Conservation (phyloP, 2,113 vertebrate species). For the Caretta caretta region DNA sequence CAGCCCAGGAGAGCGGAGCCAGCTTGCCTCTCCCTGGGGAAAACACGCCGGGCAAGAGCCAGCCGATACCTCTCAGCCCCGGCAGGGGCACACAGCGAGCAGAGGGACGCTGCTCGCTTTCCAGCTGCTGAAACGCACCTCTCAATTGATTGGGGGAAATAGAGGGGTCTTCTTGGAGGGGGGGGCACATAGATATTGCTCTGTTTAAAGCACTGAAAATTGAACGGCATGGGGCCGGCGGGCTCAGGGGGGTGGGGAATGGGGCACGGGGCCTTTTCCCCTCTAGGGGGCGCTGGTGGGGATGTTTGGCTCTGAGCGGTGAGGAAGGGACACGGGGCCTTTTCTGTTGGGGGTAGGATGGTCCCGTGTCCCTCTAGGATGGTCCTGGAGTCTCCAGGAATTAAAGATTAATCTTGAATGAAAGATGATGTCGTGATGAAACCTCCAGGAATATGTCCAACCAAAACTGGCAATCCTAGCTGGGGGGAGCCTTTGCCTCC, state of each 20-base stretch:
- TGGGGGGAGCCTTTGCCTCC: no score
- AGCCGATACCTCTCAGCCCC: neutral
- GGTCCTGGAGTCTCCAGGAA: no score
- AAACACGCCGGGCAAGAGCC: neutral
- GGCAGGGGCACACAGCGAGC: neutral
- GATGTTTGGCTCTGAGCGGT: neutral
- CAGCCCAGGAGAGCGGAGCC: neutral
- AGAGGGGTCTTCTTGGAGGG: neutral
- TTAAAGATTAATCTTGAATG: no score
- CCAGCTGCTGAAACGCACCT: neutral
- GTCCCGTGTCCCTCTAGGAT: no score
- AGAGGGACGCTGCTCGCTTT: neutral
- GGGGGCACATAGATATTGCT: neutral
- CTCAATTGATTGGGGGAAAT: neutral
- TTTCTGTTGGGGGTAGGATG: no score
- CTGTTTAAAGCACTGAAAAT: neutral
- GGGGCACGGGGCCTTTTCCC: neutral
- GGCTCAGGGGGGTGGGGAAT: no score
- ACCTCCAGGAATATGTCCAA: no score
- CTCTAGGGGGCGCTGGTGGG: neutral
- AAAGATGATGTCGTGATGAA: no score
- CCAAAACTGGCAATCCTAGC: no score
- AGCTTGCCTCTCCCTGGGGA: neutral
- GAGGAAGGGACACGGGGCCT: no score
- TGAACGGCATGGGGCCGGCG: neutral